phyloP scores from a whole-genome alignment of 2,888 invertebrate species.

The Lissonota sp. region DNA sequence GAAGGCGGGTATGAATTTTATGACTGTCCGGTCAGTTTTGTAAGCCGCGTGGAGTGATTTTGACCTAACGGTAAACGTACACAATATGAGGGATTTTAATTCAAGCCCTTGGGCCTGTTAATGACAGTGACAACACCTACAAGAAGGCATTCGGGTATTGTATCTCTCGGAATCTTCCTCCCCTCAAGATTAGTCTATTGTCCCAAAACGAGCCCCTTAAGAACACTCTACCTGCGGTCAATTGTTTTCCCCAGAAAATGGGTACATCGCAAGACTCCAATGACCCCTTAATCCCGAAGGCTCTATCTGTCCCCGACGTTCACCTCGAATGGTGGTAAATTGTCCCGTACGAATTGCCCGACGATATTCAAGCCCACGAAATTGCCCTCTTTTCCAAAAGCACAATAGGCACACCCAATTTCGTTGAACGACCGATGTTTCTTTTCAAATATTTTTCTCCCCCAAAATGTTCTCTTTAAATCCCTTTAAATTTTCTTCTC shows the following conservation, averaged over 20 bases:
- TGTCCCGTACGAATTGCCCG: slow-evolving; percentile 5
- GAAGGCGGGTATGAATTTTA: slow-evolving; percentile 17
- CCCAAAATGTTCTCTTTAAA: not conserved
- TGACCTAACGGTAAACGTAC: slow-evolving; percentile 16
- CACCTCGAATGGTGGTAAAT: slow-evolving; percentile 41
- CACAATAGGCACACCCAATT: slow-evolving; percentile 8
- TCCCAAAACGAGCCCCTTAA: not conserved
- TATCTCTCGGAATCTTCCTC: slow-evolving; percentile 19
- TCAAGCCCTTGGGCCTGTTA: not conserved
- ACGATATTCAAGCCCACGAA: slow-evolving; percentile 22
- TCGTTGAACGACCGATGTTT: slow-evolving; percentile 1
- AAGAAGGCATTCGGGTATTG: not conserved
- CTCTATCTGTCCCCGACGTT: slow-evolving; percentile 3
- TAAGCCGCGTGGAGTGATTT: not conserved
- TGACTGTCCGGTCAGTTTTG: not conserved
- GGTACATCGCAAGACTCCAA: not conserved
- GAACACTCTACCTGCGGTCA: slow-evolving; percentile 9
- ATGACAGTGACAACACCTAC: slow-evolving; percentile 13
- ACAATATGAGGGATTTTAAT: slow-evolving; percentile 9
- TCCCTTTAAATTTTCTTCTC: not conserved
- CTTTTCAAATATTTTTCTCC: not conserved
- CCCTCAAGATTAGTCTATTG: not conserved
- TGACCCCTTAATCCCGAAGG: slow-evolving; percentile 26
- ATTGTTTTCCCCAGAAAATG: slow-evolving; percentile 28
- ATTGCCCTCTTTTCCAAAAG: slow-evolving; percentile 4